Base-by-base conservation (phyloP, 1,140 invertebrate genomes). In the Bradynema listronoti region DNA sequence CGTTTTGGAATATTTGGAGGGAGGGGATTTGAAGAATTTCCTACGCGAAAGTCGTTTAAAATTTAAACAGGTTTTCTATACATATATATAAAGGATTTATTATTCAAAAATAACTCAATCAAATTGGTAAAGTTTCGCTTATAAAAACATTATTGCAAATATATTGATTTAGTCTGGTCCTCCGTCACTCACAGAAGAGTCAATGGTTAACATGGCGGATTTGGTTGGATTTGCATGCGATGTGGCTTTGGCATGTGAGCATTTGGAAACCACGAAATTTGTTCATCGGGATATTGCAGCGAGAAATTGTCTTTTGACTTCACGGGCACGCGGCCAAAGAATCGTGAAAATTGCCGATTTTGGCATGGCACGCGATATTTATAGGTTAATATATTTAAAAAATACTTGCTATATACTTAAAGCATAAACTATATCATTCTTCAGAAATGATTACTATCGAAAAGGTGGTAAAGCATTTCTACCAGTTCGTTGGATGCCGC, bases 401-500 rank as follows among this genome's bases (percentile, higher is more conserved):
- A 30, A 45, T 33, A 53, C 25, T 32, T 16, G 42, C 32, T 1
- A 7, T 14, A 27, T 55, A 33, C 36, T 54, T 54, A 6, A 9
- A 9, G 29, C 9, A 14, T 47, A 14, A 24, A 47, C 9, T 22
- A 9, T 9, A 19, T 19, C 9, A 9, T 14, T 1, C 7, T 61
- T 51, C 34, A 54, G 52, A 39, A 65, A 57, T 61, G 91, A 96
- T 79, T 97, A 97, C 77, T 97, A 97, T 78, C 85, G 89, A 58
- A 97, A 97, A 81, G 91, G 91, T 11, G 92, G 92, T 0, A 93
- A 93, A 79, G 90, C 91, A 0, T 91, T 96, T 87, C 78, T 98
- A 39, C 92, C 93, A 1, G 91, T 98, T 0, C 91, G 94, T 74
- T 97, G 93, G 93, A 97, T 97, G 92, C 92, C 94, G 1, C 93